Evolutionary conservation across 64 coral and sea anemone genomes (phyloP).

Genomic region (Stichodactyla mertensii): DNA sequence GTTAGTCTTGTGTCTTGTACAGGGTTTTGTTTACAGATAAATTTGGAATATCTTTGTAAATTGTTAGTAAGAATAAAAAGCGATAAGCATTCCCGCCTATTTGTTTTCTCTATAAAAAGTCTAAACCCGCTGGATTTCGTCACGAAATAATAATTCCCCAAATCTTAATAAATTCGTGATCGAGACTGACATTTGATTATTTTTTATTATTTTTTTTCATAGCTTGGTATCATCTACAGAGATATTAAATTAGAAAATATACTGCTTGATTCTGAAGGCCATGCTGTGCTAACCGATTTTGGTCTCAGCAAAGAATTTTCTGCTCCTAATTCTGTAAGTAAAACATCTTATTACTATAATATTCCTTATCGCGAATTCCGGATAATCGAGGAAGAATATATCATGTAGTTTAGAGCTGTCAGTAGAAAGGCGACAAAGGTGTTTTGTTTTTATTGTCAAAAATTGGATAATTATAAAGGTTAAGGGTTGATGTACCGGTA

Average conservation of each 20-base stretch:
- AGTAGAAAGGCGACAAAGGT: background rate
- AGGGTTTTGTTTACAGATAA: constrained; percentile 8
- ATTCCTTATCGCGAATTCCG: background rate
- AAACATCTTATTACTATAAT: background rate
- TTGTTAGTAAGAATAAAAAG: background rate
- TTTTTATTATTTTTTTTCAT: constrained; percentile 6
- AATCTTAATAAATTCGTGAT: background rate
- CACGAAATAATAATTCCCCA: background rate
- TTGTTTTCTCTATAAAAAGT: background rate
- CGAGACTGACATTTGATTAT: background rate
- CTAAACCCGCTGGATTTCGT: background rate
- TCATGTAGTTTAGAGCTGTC: constrained; percentile 4
- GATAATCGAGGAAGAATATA: background rate
- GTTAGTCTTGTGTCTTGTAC: constrained; percentile 26
- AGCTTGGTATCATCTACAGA: constrained; percentile 99
- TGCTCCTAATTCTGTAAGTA: constrained; percentile 72
- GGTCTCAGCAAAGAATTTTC: constrained; percentile 97
- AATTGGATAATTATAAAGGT: too few relatives aligned
- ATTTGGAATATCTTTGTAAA: constrained; percentile 5
- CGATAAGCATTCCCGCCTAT: constrained; percentile 5
- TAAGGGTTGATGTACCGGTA: too few relatives aligned
- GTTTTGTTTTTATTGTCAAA: background rate
- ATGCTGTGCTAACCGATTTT: constrained; percentile 98
- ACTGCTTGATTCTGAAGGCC: constrained; percentile 78
- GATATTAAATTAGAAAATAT: constrained; percentile 99